These are phyloP conservation scores for Cirrhinus mrigala DNA, from an alignment of 2,797 vertebrate species.

Conservation along the genomic window DNA sequence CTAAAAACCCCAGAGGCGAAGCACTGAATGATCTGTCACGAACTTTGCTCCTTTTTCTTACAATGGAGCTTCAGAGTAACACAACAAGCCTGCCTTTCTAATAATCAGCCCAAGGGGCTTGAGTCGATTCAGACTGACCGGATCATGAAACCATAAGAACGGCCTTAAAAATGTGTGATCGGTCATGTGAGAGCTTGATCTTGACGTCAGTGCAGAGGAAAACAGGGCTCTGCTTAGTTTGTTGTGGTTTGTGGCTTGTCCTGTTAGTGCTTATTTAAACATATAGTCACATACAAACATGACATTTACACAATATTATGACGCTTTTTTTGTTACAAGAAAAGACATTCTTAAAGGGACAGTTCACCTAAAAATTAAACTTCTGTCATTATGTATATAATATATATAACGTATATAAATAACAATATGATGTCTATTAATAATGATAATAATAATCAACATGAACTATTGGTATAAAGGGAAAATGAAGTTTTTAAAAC, in stretches of 20 bases:
- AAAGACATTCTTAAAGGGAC: neutral
- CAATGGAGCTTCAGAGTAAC: conserved; percentile 19
- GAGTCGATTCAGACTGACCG: conserved; percentile 26
- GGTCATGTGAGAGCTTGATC: conserved; percentile 60
- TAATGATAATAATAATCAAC: neutral
- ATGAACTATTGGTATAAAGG: neutral
- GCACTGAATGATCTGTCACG: neutral
- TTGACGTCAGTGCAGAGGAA: neutral
- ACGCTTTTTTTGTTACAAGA: neutral
- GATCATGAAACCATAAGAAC: conserved; percentile 42
- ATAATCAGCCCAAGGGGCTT: conserved; percentile 32
- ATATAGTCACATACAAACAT: neutral
- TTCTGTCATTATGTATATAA: too few species aligned
- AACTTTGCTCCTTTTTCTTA: conserved; percentile 26
- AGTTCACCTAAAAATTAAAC: neutral
- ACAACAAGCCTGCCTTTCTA: conserved; percentile 53
- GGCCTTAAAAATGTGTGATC: conserved; percentile 51
- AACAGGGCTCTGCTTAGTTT: neutral
- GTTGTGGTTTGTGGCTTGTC: neutral
- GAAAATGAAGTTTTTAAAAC: neutral
- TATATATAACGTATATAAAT: neutral
- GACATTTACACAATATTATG: neutral
- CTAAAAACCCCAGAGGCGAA: neutral
- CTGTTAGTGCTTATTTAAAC: neutral
- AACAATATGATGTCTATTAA: neutral